Conservation (phyloP, 2,888 invertebrate species). For the Oxycera nigricornis region DNA sequence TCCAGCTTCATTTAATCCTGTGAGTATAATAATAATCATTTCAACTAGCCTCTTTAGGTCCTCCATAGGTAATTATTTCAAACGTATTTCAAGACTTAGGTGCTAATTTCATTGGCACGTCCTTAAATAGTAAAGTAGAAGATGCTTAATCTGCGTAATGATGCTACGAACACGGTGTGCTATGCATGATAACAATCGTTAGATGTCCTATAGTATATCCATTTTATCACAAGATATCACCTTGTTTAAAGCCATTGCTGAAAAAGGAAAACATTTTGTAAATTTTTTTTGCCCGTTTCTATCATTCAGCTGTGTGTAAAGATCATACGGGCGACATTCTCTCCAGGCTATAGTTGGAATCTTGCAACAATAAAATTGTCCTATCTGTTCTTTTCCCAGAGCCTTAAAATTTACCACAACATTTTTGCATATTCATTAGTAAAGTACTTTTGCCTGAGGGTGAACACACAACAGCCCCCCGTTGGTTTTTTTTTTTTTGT, state of each 20-base stretch:
- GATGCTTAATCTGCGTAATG: no score
- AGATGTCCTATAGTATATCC: constrained; percentile 31
- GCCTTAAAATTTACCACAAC: constrained; percentile 30
- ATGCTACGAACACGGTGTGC: not conserved
- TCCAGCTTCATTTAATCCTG: no score
- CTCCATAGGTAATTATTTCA: no score
- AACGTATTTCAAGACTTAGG: no score
- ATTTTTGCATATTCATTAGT: constrained; percentile 40
- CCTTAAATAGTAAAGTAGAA: no score
- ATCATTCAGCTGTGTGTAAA: no score
- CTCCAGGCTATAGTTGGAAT: constrained; percentile 21
- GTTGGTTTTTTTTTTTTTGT: not conserved
- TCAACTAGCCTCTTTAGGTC: no score
- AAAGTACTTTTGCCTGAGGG: constrained; percentile 32
- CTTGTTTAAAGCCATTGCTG: constrained; percentile 1
- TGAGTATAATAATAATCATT: no score
- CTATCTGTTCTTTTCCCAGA: not conserved
- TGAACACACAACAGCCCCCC: not conserved
- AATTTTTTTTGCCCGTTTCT: not conserved
- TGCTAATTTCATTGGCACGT: no score
- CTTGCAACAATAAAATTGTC: constrained; percentile 32
- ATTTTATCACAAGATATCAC: constrained; percentile 15
- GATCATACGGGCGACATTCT: constrained; percentile 26
- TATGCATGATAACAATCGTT: constrained; percentile 21
- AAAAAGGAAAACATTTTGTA: not conserved